Percentiles rank a stretch among this genome's conserved stretches.
phyloP scores from a whole-genome alignment of 2,888 invertebrate genomes.

The Caenorhabditis sp. region DNA sequence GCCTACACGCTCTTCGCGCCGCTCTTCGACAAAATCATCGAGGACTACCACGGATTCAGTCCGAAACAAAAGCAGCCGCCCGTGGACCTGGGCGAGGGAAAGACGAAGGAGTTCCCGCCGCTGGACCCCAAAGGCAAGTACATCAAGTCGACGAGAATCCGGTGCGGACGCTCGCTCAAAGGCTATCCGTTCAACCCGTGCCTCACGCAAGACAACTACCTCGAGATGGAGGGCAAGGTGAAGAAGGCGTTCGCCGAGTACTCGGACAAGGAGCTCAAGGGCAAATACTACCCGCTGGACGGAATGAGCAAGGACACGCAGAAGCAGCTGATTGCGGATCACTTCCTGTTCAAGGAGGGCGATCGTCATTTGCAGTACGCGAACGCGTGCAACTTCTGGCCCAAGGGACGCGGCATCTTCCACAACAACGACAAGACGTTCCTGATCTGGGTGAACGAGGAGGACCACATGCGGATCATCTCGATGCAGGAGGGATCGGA shows the following conservation, averaged over 20 bases:
- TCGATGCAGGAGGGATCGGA: slow-evolving; percentile 85
- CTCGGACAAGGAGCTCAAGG: slow-evolving; percentile 87
- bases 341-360: slow-evolving; percentile 97
- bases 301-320: slow-evolving; percentile 81
- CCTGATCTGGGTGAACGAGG: slow-evolving; percentile 84
- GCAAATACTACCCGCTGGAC: slow-evolving; percentile 93
- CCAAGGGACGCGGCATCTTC: slow-evolving; percentile 84
- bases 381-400: slow-evolving; percentile 75
- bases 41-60: slow-evolving; percentile 89
- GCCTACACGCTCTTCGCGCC: slow-evolving; percentile 85
- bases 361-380: slow-evolving; percentile 70
- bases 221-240: slow-evolving; percentile 72
- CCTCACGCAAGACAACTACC: slow-evolving; percentile 70
- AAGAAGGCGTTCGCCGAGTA: slow-evolving; percentile 76
- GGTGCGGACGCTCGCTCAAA: slow-evolving; percentile 79
- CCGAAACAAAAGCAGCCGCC: slow-evolving; percentile 92
- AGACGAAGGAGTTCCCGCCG: slow-evolving; percentile 16
- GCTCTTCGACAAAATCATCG: slow-evolving; percentile 96
- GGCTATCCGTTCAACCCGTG: slow-evolving; percentile 77
- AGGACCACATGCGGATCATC: slow-evolving; percentile 89
- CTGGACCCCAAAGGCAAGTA: slow-evolving; percentile 90
- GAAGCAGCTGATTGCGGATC: slow-evolving; percentile 91
- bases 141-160: slow-evolving; percentile 94
- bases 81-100: slow-evolving; percentile 91
- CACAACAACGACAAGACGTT: slow-evolving; percentile 84